These are phyloP conservation scores for Nysson spinosus DNA, from an alignment of 2,888 invertebrate genomes.

Conservation along the genomic window DNA sequence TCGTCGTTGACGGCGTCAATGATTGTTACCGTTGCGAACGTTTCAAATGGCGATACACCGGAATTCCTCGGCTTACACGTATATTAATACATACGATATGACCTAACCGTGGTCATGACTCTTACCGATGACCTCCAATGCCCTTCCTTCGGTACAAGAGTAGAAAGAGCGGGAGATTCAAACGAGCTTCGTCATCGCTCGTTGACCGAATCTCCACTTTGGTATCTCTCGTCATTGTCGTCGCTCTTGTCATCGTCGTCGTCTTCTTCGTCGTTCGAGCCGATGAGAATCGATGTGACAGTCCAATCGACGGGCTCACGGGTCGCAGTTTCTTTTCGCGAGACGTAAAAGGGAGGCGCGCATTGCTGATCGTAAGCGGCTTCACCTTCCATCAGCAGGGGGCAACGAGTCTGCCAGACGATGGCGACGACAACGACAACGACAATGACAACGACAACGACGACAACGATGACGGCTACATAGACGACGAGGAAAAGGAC, in stretches of 20 bases:
- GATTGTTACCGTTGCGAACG: too few species aligned
- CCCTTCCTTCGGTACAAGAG: neutral
- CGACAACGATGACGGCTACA: neutral
- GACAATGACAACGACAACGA: neutral
- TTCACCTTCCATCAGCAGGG: slow-evolving; percentile 53
- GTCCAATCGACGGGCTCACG: slow-evolving; percentile 52
- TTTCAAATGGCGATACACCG: slow-evolving; percentile 2
- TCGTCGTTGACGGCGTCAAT: too few species aligned
- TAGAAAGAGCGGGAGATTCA: slow-evolving; percentile 29
- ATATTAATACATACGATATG: slow-evolving; percentile 15
- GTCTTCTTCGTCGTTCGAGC: slow-evolving; percentile 13
- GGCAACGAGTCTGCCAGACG: slow-evolving; percentile 51
- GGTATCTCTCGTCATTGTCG: slow-evolving; percentile 3
- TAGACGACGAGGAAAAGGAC: neutral
- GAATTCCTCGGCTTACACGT: slow-evolving; percentile 1
- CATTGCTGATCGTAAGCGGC: slow-evolving; percentile 42
- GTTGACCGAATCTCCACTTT: slow-evolving; percentile 9
- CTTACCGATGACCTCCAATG: slow-evolving; percentile 1
- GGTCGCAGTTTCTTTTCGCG: slow-evolving; percentile 53
- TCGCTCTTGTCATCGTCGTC: slow-evolving; percentile 1
- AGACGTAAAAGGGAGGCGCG: slow-evolving; percentile 32
- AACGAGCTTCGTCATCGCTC: slow-evolving; percentile 47
- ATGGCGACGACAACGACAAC: slow-evolving; percentile 16
- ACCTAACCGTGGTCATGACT: slow-evolving; percentile 15
- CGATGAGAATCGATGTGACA: slow-evolving; percentile 62